Base-by-base conservation (phyloP, 2,797 vertebrate species). In the Vipera latastei region DNA sequence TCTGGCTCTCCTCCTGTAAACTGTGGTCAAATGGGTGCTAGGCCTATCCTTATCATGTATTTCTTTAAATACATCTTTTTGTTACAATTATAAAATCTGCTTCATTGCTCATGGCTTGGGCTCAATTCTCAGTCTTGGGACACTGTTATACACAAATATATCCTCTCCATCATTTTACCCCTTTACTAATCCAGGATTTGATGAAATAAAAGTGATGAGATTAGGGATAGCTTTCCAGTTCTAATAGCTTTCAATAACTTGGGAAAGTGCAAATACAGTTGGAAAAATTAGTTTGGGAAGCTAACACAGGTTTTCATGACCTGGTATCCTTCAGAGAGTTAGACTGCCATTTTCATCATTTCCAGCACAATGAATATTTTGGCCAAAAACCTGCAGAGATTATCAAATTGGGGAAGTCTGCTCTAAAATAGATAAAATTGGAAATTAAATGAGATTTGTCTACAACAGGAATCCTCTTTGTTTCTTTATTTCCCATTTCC, bases 401-500 rank as follows among this genome's bases (percentile, higher is more conserved):
- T 22, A 88, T 20, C 32, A 57, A 38, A 12, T 88, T 59, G 51
- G 18, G 2, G 20, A 44, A 32, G 20, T 38, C 8, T 88, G 86
- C 86, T 32, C 32, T 32, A 73, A 73, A 69, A 69, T 69, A 32
- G 73, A 78, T 38, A 78, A 22, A 78, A 44, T 9, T 44, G 32
- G 18, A 78, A 55, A 78, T 78, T 57, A 32, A 28, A 56, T 48
- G 3, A 18, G 57, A n/a, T 78, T 56, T 4, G 61, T 65, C 61
- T 65, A n/a, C 26, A 28, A 22, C 16, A 26, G 18, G 59, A 26
- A 61, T 4, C 4, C 88, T 96, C 26, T 95, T 20, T 87, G 57
- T 2, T 65, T 4, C 7, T 94, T 6, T 93, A 59, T 91, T 83
- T 91, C 48, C 94, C 0, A 91, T 92, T 85, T 89, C 59, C 55